A percentile compares a stretch with the other conserved stretches of the same genome.
Conservation (phyloP, 2,113 vertebrate genomes). For the Elachura formosa region DNA sequence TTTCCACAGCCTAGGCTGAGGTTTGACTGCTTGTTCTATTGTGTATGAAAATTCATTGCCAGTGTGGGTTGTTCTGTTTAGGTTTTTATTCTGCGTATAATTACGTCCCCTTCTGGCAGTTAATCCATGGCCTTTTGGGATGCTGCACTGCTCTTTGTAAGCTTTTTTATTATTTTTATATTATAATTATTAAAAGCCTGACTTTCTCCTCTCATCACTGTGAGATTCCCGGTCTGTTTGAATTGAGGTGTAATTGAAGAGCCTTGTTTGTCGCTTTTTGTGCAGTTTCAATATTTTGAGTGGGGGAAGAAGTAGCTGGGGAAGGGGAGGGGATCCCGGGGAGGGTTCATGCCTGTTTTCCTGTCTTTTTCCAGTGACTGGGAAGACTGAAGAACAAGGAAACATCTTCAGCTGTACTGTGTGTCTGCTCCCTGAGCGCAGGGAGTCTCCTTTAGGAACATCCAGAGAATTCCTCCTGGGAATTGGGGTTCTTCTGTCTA, state of each 20-base stretch:
- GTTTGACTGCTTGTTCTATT: slow-evolving; percentile 70
- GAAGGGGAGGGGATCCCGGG: slow-evolving; percentile 1
- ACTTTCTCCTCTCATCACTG: slow-evolving; percentile 79
- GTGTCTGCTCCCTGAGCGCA: slow-evolving; percentile 11
- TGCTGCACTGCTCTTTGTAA: slow-evolving; percentile 77
- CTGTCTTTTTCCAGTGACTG: slow-evolving; percentile 18
- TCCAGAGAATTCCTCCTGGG: background rate
- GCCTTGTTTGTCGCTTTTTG: slow-evolving; percentile 69
- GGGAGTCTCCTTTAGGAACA: background rate
- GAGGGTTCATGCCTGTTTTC: slow-evolving; percentile 39
- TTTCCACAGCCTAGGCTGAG: slow-evolving; percentile 71
- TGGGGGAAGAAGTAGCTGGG: slow-evolving; percentile 39
- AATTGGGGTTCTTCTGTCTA: background rate
- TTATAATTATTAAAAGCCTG: slow-evolving; percentile 80
- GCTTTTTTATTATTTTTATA: slow-evolving; percentile 80
- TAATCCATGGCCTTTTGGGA: slow-evolving; percentile 71
- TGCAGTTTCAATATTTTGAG: slow-evolving; percentile 68
- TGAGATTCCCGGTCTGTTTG: slow-evolving; percentile 74
- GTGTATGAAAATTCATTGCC: slow-evolving; percentile 73
- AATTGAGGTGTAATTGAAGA: slow-evolving; percentile 69
- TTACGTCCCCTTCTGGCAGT: slow-evolving; percentile 72
- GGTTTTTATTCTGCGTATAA: slow-evolving; percentile 75
- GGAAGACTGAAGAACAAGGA: slow-evolving; percentile 49
- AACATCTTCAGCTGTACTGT: background rate
- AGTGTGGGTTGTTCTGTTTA: slow-evolving; percentile 69